phyloP scores from a whole-genome alignment of 2,888 invertebrate genomes.

The Rambutsinella grinnellia region DNA sequence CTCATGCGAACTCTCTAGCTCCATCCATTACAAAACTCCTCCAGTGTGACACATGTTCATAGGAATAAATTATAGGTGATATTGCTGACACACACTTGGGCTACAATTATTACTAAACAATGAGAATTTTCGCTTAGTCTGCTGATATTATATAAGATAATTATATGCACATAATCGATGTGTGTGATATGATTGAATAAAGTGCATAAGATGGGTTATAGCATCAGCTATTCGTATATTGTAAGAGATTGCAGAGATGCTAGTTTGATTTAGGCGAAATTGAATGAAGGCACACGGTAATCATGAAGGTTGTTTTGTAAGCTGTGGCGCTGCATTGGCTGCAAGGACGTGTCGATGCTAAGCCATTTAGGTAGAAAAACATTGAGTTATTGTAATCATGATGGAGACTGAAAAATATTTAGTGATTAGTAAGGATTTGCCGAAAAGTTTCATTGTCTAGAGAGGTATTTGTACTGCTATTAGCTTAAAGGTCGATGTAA shows the following conservation, averaged over 20 bases:
- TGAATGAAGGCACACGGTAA: neutral
- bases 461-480: neutral
- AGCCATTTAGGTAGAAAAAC: neutral
- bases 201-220: no score
- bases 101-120: neutral
- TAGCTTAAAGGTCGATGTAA: conserved; percentile 18
- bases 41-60: no score
- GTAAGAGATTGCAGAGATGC: neutral
- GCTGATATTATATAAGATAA: conserved; percentile 13
- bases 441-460: conserved; percentile 20
- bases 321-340: neutral
- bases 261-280: neutral
- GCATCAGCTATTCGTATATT: no score
- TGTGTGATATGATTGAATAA: no score
- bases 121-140: no score
- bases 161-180: conserved; percentile 43
- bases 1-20: no score
- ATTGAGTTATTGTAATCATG: neutral
- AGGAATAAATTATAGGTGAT: no score
- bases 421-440: conserved; percentile 21
- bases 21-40: no score
- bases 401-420: conserved; percentile 27
- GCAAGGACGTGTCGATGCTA: neutral
- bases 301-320: neutral
- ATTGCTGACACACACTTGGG: no score